Base-by-base conservation (phyloP, 2,888 invertebrate genomes). In the Argynnis bischoffii region DNA sequence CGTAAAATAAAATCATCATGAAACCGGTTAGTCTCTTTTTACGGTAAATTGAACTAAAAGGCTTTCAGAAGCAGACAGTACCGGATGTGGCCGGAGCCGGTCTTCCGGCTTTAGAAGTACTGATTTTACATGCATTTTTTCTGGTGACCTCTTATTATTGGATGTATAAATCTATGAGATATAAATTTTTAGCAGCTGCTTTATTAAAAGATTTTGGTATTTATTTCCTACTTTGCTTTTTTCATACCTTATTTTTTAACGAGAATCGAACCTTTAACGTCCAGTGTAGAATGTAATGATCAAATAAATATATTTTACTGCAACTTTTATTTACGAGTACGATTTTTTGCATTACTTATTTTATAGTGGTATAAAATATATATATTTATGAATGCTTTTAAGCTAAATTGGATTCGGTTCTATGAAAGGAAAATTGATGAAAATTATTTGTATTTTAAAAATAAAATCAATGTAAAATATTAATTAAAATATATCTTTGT, bases 11-110 rank as follows among this genome's bases (percentile, higher is more conserved):
- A 66, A 55, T 60, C 48, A 35, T 60, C 85, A 81, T 82, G 78
- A 79, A 70, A 72, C 68, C 66, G 82, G 82, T 78, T 82, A 82
- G 65, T 60, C 60, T 68, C 84, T 86, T 88, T 90, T 89, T 85
- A 88, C 88, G 88, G 80, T 86, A 85, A 90, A 89, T 89, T 90
- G 87, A 90, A 88, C 90, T 89, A 90, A 90, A 89, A 89, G 88
- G 89, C 88, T 89, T 89, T 89, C 85, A 85, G 81, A 75, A 80
- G 78, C 85, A 87, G 85, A 83, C 82, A 82, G 84, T 78, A 50
- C 65, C 69, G 89, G 89, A 89, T 86, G 87, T 81, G 85, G 85
- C 85, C 80, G 82, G 77, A 81, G 80, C 82, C 85, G 85, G 85
- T 86, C 79, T 77, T 88, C 88, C 88, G 84, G 81, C 79, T 82